Evolutionary conservation across 1,140 invertebrate genomes (phyloP).

Genomic region (Drosophila pseudoobscura): DNA sequence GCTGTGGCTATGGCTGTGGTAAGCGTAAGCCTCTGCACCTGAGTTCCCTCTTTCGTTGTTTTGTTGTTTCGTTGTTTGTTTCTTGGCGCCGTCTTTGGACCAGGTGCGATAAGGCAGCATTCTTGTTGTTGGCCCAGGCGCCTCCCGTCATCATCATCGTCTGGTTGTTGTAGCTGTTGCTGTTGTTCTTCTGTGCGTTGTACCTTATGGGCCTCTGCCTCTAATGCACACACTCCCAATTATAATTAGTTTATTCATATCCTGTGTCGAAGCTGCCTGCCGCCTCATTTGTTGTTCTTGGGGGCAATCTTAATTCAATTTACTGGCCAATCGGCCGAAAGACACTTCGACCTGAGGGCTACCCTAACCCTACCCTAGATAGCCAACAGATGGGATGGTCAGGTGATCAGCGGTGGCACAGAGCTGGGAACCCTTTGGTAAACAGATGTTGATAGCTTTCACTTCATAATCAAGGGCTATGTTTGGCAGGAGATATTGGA

Average conservation of each 20-base stretch:
- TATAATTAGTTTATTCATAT: conserved; percentile 82
- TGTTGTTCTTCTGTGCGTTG: not conserved
- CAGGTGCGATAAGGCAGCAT: conserved; percentile 76
- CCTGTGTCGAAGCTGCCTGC: conserved; percentile 66
- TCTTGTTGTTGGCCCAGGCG: conserved; percentile 59
- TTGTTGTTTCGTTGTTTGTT: conserved; percentile 46
- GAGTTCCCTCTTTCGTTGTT: conserved; percentile 15
- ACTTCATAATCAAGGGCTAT: not conserved
- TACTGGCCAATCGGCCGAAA: conserved; percentile 35
- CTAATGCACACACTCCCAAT: conserved; percentile 52
- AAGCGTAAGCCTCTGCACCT: not conserved
- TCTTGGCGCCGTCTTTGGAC: conserved; percentile 71
- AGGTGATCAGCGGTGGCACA: not conserved
- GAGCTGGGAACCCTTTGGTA: no score
- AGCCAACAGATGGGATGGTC: not conserved
- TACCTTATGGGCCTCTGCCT: conserved; percentile 35
- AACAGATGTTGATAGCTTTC: not conserved
- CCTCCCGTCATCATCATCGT: conserved; percentile 25
- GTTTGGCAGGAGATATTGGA: not conserved
- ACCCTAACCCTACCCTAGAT: conserved; percentile 19
- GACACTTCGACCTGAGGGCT: conserved; percentile 26
- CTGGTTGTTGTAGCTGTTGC: not conserved
- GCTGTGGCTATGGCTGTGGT: not conserved
- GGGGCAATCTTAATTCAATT: conserved; percentile 82
- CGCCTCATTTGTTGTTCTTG: conserved; percentile 72